These are phyloP conservation scores for Musca domestica DNA, from an alignment of 1,140 invertebrate species.

Conservation along the genomic window DNA sequence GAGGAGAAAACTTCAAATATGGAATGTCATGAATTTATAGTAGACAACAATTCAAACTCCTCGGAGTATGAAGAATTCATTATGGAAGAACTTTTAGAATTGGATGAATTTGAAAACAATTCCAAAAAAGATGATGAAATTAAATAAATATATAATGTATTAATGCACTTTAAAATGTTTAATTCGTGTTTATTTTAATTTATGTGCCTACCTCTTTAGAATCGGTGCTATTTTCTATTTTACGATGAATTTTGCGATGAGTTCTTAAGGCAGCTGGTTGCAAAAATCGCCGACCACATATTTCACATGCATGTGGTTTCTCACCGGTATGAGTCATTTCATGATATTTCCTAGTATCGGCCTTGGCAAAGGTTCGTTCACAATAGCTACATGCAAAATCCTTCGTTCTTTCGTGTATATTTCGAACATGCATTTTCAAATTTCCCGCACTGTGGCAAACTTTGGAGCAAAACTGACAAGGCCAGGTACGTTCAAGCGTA, in stretches of 20 bases:
- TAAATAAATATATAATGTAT: too few relatives aligned
- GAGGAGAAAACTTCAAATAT: too few relatives aligned
- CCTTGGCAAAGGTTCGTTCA: constrained; percentile 39
- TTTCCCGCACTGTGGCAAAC: constrained; percentile 45
- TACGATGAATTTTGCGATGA: constrained; percentile 41
- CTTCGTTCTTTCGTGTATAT: constrained; percentile 39
- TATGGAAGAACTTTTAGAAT: too few relatives aligned
- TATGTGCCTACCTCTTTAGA: too few relatives aligned
- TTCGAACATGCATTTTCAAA: constrained; percentile 41
- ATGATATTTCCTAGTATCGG: constrained; percentile 46
- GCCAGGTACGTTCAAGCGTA: constrained; percentile 42
- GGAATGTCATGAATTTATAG: too few relatives aligned
- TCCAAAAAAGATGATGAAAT: too few relatives aligned
- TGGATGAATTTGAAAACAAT: too few relatives aligned
- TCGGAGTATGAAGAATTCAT: too few relatives aligned
- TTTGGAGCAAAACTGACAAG: constrained; percentile 39
- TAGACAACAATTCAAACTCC: too few relatives aligned
- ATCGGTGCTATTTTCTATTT: too few relatives aligned
- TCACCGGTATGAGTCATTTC: constrained; percentile 56
- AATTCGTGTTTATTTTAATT: too few relatives aligned
- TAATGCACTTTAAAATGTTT: too few relatives aligned
- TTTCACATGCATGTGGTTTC: constrained; percentile 40
- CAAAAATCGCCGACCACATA: constrained; percentile 40
- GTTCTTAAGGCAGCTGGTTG: constrained; percentile 44
- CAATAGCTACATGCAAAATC: constrained; percentile 44